Evolutionary conservation across 2,113 vertebrate genomes (phyloP).

Genomic region (Onychostoma macrolepis): DNA sequence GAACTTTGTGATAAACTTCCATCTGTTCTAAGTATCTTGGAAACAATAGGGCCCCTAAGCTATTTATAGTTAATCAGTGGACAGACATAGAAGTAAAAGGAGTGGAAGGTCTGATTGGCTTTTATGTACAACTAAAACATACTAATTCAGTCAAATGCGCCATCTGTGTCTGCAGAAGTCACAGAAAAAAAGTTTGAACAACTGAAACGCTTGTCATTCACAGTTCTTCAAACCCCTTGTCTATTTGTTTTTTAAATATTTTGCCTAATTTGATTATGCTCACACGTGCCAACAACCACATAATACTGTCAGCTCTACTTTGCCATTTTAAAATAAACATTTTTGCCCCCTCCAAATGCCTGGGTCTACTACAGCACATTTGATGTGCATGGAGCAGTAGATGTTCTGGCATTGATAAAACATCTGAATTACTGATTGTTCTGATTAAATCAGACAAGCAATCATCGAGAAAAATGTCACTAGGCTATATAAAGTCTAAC

Average conservation of each 20-base stretch:
- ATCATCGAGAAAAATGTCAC: neutral
- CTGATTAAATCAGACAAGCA: neutral
- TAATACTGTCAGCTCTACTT: neutral
- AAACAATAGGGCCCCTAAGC: slow-evolving; percentile 9
- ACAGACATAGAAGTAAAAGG: neutral
- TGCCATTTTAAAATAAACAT: neutral
- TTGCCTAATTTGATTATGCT: neutral
- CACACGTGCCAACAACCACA: neutral
- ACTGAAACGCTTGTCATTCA: neutral
- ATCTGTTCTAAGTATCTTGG: slow-evolving; percentile 16
- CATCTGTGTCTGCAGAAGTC: neutral
- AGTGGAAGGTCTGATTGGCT: neutral
- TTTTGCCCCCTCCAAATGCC: too few species aligned
- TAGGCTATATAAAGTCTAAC: neutral
- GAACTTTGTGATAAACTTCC: slow-evolving; percentile 28
- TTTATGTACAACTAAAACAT: slow-evolving; percentile 4
- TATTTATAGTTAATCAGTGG: slow-evolving; percentile 19
- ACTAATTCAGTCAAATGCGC: neutral
- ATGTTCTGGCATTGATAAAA: neutral
- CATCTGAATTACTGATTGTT: neutral
- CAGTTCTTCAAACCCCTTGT: neutral
- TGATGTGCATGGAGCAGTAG: neutral
- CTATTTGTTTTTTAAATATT: neutral
- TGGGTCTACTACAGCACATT: neutral
- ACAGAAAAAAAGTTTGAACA: neutral